These are phyloP conservation scores for Lucilia sericata DNA, from an alignment of 1,140 invertebrate species.

Conservation along the genomic window DNA sequence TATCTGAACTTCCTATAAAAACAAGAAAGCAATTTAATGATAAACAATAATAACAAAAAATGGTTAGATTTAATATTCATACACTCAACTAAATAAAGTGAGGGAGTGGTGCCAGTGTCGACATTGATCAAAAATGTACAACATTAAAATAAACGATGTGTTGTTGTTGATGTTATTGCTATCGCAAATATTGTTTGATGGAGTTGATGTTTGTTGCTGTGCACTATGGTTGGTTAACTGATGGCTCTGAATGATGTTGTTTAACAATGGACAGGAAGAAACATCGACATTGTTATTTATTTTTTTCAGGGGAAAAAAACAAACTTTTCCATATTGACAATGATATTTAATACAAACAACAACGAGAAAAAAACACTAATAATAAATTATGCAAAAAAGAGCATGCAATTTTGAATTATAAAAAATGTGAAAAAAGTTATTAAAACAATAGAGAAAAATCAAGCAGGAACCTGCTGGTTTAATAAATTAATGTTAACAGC, in stretches of 20 bases:
- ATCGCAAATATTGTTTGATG: background rate
- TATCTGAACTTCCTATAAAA: too few relatives aligned
- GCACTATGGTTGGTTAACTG: background rate
- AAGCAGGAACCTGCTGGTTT: conserved; percentile 21
- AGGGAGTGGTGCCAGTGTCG: background rate
- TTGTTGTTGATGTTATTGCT: background rate
- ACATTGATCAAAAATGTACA: conserved; percentile 5
- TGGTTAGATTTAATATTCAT: background rate
- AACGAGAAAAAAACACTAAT: background rate
- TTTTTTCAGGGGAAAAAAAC: background rate
- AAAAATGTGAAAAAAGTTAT: background rate
- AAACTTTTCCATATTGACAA: conserved; percentile 32
- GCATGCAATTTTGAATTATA: conserved; percentile 8
- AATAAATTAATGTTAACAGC: conserved; percentile 1
- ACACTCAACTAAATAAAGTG: background rate
- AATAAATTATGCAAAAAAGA: background rate
- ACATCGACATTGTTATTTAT: conserved; percentile 3
- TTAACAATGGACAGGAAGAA: conserved; percentile 36
- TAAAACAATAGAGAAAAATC: conserved; percentile 24
- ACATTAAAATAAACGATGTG: background rate
- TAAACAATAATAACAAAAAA: background rate
- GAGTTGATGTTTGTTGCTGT: background rate
- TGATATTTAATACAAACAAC: conserved; percentile 29
- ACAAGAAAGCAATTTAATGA: background rate
- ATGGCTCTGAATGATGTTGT: background rate